Percentiles rank a stretch among this genome's conserved stretches.
phyloP scores from a whole-genome alignment of 1,140 invertebrate genomes.

The Rhyzopertha dominica region DNA sequence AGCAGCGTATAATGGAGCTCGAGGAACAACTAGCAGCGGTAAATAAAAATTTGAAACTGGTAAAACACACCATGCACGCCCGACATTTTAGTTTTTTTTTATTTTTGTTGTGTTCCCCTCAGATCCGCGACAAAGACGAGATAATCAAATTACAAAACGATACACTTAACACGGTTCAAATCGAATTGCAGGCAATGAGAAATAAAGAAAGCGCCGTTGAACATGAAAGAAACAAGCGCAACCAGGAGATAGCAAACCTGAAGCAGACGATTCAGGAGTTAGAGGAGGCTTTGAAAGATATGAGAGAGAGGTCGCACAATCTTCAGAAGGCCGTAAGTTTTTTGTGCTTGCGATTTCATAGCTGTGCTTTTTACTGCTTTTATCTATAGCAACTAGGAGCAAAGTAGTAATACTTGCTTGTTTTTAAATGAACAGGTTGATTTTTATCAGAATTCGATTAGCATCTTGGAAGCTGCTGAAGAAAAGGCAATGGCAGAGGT shows the following conservation, averaged over 20 bases:
- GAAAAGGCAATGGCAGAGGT: constrained; percentile 34
- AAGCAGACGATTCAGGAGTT: constrained; percentile 20
- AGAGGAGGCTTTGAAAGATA: constrained; percentile 24
- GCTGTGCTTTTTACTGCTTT: constrained; percentile 8
- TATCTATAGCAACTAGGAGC: constrained; percentile 1
- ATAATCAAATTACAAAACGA: constrained; percentile 16
- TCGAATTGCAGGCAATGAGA: constrained; percentile 27
- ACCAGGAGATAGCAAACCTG: constrained; percentile 20
- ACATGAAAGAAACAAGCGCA: constrained; percentile 12
- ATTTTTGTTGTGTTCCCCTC: constrained; percentile 6
- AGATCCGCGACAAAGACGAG: constrained; percentile 22
- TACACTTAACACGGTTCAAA: constrained; percentile 22
- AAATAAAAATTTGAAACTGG: constrained; percentile 10
- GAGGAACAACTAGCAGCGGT: constrained; percentile 12
- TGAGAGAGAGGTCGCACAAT: constrained; percentile 32
- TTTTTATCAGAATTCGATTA: constrained; percentile 37
- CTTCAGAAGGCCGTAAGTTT: constrained; percentile 37
- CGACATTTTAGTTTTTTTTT: constrained; percentile 5
- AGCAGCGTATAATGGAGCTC: no score
- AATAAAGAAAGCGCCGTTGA: constrained; percentile 21
- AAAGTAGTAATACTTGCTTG: constrained; percentile 11
- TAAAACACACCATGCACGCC: no score
- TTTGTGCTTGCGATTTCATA: no score
- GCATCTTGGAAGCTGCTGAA: constrained; percentile 35
- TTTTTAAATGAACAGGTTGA: constrained; percentile 32